A percentile compares a stretch with the other conserved stretches of the same genome.
These are phyloP conservation scores for Manis javanica DNA, from an alignment of 2,797 vertebrate genomes.

Conservation along the genomic window DNA sequence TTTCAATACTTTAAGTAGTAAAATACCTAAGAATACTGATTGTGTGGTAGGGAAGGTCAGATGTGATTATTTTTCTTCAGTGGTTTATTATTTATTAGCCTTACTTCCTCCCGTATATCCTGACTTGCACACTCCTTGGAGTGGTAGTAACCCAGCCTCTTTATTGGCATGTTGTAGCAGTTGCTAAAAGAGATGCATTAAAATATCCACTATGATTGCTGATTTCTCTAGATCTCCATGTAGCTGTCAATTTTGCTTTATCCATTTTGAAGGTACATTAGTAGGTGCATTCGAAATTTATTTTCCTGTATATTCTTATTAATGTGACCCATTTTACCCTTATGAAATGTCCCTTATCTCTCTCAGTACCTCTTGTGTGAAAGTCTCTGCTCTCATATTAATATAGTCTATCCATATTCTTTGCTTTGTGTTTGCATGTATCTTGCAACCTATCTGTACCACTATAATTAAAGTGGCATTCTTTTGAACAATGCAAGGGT, in stretches of 20 bases:
- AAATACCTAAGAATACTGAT: background rate
- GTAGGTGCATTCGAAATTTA: background rate
- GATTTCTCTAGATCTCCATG: background rate
- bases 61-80: background rate
- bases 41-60: background rate
- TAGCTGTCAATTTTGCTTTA: background rate
- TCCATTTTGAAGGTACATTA: background rate
- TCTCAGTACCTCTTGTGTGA: background rate
- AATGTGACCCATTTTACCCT: background rate
- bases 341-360: background rate
- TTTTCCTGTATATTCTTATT: background rate
- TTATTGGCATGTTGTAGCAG: background rate
- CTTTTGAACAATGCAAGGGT: background rate
- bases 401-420: background rate
- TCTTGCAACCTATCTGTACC: background rate
- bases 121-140: background rate
- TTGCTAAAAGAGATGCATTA: background rate
- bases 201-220: background rate
- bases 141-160: background rate
- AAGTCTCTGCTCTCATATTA: background rate
- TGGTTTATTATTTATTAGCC: background rate
- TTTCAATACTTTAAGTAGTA: background rate
- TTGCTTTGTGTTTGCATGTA: background rate
- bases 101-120: background rate
- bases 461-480: background rate